Evolutionary conservation across 2,113 vertebrate genomes (phyloP), one percentile per base, ranked within the genome.

Genomic region (Actenoides lindsayi): DNA sequence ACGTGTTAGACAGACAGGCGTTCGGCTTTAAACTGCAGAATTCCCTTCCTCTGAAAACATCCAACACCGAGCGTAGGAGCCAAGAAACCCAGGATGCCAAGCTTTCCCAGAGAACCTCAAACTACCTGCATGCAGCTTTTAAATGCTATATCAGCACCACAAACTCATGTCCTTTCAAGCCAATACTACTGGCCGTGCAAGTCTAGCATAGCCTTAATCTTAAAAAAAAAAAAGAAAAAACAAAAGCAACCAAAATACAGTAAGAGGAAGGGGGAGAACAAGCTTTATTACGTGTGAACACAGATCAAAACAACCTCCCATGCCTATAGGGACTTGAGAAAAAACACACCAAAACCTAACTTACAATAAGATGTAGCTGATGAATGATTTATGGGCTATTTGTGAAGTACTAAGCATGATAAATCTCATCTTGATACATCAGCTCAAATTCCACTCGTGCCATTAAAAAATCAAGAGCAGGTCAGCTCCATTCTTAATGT

Each of bases 361-460:
- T 86, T 93, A n/a, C 83, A 78, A 15, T 80, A 65, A 90, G 64
- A 35, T 67, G 51, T 70, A 87, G 80, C 5, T 67, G 76, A 88
- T 42, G 60, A 93, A 87, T 87, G 94, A 97, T 84, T 95, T 78
- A 94, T 79, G 83, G 65, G 10, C 69, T 78, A 70, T 78, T 93
- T 89, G 39, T 28, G 48, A 53, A 89, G 27, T 48, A 90, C 56
- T 88, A 85, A 73, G 87, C 59, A n/a, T 27, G 53, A 83, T 89
- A 71, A 87, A 67, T 68, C 64, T 82, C 57, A 92, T 89, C 83
- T 94, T 89, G 88, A 95, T 93, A 92, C 94, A 94, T 89, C 76
- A 76, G 68, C 64, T 94, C 88, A 86, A 82, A 95, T 96, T 97
- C 90, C 90, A 89, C 77, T 39, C 82, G 48, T n/a, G 57, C 46